Evolutionary conservation across 37 sponge, comb jelly and placozoan species (phyloP).

Genomic region (Chondrosia reniformis): DNA sequence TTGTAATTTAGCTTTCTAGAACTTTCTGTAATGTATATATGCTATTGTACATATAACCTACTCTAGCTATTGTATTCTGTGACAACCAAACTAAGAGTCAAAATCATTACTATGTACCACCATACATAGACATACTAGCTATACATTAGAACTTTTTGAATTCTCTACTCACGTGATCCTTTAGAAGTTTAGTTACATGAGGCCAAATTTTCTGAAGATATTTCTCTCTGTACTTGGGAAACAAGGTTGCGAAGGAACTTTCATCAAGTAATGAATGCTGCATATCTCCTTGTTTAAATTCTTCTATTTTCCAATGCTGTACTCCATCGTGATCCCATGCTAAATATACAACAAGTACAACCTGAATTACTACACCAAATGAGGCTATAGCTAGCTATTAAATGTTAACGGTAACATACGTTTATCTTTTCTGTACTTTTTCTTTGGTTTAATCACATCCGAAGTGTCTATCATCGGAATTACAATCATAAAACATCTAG

Average conservation of each 20-base stretch:
- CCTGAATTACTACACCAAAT: not conserved
- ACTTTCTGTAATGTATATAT: no score
- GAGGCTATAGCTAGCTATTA: not conserved
- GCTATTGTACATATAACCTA: no score
- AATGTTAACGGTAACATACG: constrained; percentile 31
- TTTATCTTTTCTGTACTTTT: constrained; percentile 79
- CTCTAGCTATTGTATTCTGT: no score
- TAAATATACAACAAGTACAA: not conserved
- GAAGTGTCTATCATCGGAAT: no score
- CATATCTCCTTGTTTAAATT: constrained; percentile 87
- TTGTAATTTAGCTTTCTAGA: no score
- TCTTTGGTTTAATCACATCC: constrained; percentile 20
- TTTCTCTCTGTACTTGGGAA: constrained; percentile 96
- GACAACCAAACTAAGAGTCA: not conserved
- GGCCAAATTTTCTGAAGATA: constrained; percentile 93
- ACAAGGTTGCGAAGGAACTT: constrained; percentile 98
- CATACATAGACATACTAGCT: not conserved
- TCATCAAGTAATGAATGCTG: constrained; percentile 74
- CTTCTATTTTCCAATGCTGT: constrained; percentile 93
- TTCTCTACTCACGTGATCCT: constrained; percentile 64
- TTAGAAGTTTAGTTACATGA: constrained; percentile 67
- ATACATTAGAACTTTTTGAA: not conserved
- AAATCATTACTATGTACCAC: not conserved
- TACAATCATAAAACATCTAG: no score
- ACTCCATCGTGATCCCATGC: constrained; percentile 86